Conservation (phyloP, 2,797 vertebrate species). For the Silurus aristotelis region DNA sequence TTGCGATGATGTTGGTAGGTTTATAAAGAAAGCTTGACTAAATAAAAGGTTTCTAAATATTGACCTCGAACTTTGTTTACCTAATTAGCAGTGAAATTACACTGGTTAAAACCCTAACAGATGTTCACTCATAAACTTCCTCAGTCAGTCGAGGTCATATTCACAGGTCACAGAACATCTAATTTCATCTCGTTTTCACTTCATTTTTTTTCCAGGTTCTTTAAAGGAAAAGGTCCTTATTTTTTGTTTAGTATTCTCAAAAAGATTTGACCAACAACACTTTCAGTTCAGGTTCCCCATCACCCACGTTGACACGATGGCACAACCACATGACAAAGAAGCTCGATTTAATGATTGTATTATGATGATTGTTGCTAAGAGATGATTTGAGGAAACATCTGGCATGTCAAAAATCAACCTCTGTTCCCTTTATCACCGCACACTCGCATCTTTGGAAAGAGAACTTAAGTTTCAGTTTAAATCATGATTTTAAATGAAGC, state of each 20-base stretch:
- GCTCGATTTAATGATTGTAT: not conserved
- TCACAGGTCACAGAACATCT: not conserved
- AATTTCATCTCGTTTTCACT: not conserved
- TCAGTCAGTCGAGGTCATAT: not conserved
- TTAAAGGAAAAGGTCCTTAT: not conserved
- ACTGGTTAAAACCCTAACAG: not conserved
- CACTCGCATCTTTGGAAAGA: not conserved
- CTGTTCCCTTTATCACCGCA: not conserved
- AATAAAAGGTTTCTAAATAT: not conserved
- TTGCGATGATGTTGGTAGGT: not conserved
- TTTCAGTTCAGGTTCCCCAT: conserved; percentile 14
- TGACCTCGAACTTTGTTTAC: not conserved
- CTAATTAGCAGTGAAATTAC: not conserved
- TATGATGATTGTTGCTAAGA: conserved; percentile 34
- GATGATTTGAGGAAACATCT: conserved; percentile 38
- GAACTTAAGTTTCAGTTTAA: not conserved
- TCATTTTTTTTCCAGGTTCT: not conserved
- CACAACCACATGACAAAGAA: not conserved
- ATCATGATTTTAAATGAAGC: not conserved
- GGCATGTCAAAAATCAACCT: not conserved
- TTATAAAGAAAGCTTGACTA: not conserved
- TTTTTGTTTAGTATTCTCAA: not conserved
- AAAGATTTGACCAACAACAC: not conserved
- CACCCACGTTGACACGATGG: not conserved
- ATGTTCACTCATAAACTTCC: not conserved